Conservation (phyloP, 2,797 vertebrate genomes). For the Acomys russatus region DNA sequence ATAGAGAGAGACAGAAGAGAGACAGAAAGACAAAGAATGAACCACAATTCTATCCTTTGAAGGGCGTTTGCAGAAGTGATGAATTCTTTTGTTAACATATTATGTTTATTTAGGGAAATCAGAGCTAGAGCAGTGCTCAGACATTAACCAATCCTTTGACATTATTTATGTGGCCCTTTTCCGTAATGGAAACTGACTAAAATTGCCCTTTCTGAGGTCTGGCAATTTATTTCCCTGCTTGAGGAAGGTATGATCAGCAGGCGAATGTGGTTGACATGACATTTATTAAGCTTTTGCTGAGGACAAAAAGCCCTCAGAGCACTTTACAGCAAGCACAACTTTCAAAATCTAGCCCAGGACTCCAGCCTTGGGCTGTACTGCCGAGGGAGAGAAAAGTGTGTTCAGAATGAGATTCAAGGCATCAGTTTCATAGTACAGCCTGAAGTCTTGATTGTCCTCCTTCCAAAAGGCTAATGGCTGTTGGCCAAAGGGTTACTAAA, state of each 20-base stretch:
- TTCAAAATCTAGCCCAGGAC: neutral
- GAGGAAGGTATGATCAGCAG: neutral
- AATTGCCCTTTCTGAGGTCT: neutral
- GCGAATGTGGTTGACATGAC: neutral
- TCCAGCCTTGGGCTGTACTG: neutral
- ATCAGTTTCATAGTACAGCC: neutral
- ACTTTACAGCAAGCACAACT: neutral
- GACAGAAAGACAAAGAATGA: neutral
- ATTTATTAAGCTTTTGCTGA: neutral
- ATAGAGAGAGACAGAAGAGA: neutral
- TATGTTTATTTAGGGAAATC: slow-evolving; percentile 38
- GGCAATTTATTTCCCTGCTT: neutral
- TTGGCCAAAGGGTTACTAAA: neutral
- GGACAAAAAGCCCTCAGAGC: neutral
- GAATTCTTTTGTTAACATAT: neutral
- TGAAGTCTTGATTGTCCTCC: neutral
- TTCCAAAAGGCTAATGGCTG: neutral
- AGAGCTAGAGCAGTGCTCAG: neutral
- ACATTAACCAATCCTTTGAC: neutral
- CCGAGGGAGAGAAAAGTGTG: neutral
- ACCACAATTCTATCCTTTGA: neutral
- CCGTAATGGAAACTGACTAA: neutral
- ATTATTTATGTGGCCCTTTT: neutral
- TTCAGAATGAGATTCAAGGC: neutral
- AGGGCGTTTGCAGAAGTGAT: neutral